Evolutionary conservation across 2,888 invertebrate genomes (phyloP).

Genomic region (Scelioninae gen. 1): DNA sequence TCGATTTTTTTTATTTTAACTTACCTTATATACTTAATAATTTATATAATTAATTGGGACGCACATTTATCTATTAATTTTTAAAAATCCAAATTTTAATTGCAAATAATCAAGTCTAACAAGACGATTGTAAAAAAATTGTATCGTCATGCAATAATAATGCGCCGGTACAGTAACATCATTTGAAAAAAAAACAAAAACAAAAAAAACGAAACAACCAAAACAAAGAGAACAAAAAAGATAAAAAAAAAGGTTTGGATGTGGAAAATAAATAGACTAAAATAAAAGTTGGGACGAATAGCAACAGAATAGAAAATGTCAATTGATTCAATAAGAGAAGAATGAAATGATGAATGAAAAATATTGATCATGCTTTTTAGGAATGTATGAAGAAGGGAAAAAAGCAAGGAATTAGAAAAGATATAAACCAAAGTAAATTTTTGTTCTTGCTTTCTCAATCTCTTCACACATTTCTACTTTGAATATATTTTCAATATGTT

Average conservation of each 20-base stretch:
- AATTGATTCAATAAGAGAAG: slow-evolving; percentile 1
- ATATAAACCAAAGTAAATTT: not conserved
- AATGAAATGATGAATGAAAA: slow-evolving; percentile 36
- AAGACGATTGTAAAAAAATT: slow-evolving; percentile 22
- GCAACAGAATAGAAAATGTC: slow-evolving; percentile 5
- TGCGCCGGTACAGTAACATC: slow-evolving; percentile 5
- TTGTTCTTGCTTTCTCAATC: slow-evolving; percentile 25
- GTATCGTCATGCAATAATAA: slow-evolving; percentile 15
- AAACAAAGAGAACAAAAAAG: too few species aligned
- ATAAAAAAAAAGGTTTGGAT: too few species aligned
- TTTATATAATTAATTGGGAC: too few species aligned
- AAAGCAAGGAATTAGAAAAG: too few species aligned
- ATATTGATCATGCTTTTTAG: slow-evolving; percentile 34
- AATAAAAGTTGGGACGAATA: slow-evolving; percentile 1
- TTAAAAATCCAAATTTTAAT: too few species aligned
- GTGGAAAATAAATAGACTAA: not conserved
- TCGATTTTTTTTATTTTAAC: not conserved
- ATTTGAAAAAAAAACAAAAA: not conserved
- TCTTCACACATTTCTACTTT: slow-evolving; percentile 26
- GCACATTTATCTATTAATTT: too few species aligned
- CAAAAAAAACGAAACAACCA: not conserved
- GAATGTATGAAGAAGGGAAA: slow-evolving; percentile 40
- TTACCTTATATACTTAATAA: not conserved
- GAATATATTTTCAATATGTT: not conserved
- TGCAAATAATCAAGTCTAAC: not conserved